Evolutionary conservation across 2,888 invertebrate species (phyloP).

Genomic region (Parasteatoda lunata): DNA sequence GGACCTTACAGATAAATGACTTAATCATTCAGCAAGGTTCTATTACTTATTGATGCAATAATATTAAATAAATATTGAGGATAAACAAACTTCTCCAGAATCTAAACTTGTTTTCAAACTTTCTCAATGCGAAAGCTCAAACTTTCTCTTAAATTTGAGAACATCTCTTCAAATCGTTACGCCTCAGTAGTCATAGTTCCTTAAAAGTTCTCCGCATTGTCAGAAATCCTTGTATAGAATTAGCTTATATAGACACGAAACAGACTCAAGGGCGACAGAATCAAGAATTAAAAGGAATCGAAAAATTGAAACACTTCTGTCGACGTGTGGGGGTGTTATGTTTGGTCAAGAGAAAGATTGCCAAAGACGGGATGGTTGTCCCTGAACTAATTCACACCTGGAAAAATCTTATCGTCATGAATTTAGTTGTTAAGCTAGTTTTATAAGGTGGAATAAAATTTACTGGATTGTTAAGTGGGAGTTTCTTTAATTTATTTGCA

Average conservation of each 20-base stretch:
- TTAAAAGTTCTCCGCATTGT: slow-evolving; percentile 3
- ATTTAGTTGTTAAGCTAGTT: not conserved
- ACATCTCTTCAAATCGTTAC: not conserved
- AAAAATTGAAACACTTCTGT: slow-evolving; percentile 7
- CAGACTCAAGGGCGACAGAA: slow-evolving; percentile 36
- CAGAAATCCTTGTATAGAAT: not conserved
- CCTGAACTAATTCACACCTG: slow-evolving; percentile 45
- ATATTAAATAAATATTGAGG: no score
- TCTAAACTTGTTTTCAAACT: no score
- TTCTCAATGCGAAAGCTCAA: not conserved
- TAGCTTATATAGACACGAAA: slow-evolving; percentile 12
- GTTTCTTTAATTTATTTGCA: no score
- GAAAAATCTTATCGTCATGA: not conserved
- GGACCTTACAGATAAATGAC: no score
- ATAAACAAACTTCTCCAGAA: no score
- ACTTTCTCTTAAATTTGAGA: not conserved
- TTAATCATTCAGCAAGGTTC: no score
- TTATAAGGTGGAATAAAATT: not conserved
- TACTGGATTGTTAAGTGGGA: no score
- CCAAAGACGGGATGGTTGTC: slow-evolving; percentile 22
- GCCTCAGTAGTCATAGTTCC: not conserved
- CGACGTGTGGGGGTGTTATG: slow-evolving; percentile 26
- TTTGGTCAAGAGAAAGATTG: slow-evolving; percentile 43
- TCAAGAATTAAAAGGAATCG: slow-evolving; percentile 13
- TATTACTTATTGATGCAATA: no score